Conservation (phyloP, 1,140 invertebrate genomes). For the Nephila pilipes region DNA sequence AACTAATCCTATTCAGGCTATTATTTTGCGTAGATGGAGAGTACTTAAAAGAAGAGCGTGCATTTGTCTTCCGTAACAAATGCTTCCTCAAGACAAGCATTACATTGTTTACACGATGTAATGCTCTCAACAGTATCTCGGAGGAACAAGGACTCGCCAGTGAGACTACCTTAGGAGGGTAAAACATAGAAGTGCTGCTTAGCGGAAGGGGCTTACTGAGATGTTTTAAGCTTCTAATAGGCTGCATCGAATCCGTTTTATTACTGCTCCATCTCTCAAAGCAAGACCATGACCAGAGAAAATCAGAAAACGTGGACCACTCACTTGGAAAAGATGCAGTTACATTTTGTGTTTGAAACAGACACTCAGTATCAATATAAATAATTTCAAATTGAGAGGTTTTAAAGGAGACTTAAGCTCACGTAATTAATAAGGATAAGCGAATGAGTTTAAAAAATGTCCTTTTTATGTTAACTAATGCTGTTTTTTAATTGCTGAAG, state of each 20-base stretch:
- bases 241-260: conserved; percentile 53
- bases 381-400: neutral
- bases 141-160: conserved; percentile 24
- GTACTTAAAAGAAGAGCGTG: conserved; percentile 63
- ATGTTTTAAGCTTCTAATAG: conserved; percentile 56
- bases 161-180: conserved; percentile 7
- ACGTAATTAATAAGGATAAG: too few species aligned
- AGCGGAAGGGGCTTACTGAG: conserved; percentile 2
- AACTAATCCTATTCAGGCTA: conserved; percentile 72
- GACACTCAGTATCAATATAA: neutral
- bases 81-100: conserved; percentile 58
- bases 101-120: conserved; percentile 72
- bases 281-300: conserved; percentile 2
- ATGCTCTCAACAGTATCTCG: conserved; percentile 3
- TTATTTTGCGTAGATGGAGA: conserved; percentile 59
- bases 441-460: too few species aligned
- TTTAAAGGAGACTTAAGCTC: neutral
- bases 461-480: too few species aligned
- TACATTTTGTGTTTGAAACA: neutral
- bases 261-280: conserved; percentile 1
- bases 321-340: neutral
- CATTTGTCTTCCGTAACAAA: conserved; percentile 67
- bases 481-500: too few species aligned
- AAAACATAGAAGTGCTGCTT: conserved; percentile 17
- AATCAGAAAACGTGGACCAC: neutral